phyloP scores from a whole-genome alignment of 1,140 invertebrate genomes.

The Teleogryllus occipitalis region DNA sequence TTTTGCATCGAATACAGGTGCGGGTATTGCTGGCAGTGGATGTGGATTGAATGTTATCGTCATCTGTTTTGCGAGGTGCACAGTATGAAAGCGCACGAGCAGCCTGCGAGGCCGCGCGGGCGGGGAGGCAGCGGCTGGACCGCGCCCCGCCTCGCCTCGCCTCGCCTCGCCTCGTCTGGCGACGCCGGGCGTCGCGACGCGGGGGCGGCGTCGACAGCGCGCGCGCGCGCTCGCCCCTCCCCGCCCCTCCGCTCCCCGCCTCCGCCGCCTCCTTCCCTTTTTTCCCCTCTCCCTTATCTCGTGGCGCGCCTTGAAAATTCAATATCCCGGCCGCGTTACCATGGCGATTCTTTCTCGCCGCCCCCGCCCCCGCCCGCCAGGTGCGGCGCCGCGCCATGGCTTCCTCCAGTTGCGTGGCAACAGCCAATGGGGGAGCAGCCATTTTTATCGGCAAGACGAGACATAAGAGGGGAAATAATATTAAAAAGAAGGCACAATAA shows the following conservation, averaged over 20 bases:
- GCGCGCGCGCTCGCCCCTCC: too few relatives aligned
- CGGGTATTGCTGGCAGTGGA: too few relatives aligned
- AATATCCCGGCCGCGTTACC: slow-evolving; percentile 16
- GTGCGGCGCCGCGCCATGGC: background rate
- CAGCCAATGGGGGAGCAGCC: slow-evolving; percentile 9
- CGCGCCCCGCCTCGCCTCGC: too few relatives aligned
- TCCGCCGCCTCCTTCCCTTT: slow-evolving; percentile 1
- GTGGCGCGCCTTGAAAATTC: slow-evolving; percentile 13
- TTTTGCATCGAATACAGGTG: too few relatives aligned
- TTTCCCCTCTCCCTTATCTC: slow-evolving; percentile 8
- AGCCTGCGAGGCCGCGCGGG: too few relatives aligned
- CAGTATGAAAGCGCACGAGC: too few relatives aligned
- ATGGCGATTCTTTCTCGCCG: slow-evolving; percentile 10
- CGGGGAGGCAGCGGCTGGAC: too few relatives aligned
- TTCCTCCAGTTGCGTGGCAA: slow-evolving; percentile 16
- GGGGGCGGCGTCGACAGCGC: too few relatives aligned
- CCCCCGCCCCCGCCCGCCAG: background rate
- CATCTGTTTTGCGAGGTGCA: too few relatives aligned
- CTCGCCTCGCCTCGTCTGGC: background rate
- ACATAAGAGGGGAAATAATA: slow-evolving; percentile 11
- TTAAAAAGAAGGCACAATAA: slow-evolving; percentile 9
- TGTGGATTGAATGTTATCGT: too few relatives aligned
- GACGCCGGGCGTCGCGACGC: too few relatives aligned
- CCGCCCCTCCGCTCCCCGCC: background rate
- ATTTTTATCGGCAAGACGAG: slow-evolving; percentile 9